A percentile compares a stretch with the other conserved stretches of the same genome.
phyloP scores from a whole-genome alignment of 2,797 vertebrate genomes.

The Molossus alvarezi region DNA sequence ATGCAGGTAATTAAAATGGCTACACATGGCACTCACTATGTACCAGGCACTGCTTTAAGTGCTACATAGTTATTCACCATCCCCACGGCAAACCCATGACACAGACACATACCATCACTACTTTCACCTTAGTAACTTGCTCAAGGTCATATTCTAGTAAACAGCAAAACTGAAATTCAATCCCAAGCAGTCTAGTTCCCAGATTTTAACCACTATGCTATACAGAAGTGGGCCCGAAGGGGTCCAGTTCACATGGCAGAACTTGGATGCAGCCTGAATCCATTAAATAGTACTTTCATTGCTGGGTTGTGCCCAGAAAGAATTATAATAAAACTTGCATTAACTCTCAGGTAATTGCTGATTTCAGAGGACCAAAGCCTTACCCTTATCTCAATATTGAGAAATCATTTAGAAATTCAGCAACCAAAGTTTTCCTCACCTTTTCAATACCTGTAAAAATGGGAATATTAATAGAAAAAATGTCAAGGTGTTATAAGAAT shows the following conservation, averaged over 20 bases:
- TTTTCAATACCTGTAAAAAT: slow-evolving; percentile 10
- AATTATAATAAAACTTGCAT: background rate
- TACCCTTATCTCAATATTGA: slow-evolving; percentile 16
- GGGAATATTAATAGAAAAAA: background rate
- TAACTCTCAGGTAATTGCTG: background rate
- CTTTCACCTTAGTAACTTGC: background rate
- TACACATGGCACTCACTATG: background rate
- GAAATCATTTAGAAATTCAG: background rate
- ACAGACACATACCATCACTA: background rate
- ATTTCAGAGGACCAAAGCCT: background rate
- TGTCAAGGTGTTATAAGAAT: background rate
- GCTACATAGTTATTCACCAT: background rate
- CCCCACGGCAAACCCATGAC: background rate
- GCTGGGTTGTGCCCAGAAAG: background rate
- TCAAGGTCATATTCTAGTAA: background rate
- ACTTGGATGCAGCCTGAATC: background rate
- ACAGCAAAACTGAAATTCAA: background rate
- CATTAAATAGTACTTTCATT: background rate
- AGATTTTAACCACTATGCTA: background rate
- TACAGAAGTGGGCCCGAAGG: background rate
- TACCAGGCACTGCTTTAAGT: background rate
- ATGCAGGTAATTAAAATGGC: background rate
- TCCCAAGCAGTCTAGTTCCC: background rate
- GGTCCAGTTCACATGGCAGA: background rate
- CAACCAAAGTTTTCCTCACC: background rate